These are phyloP conservation scores for Sternarchorhynchus goeldii DNA, from an alignment of 2,797 vertebrate genomes.

Conservation along the genomic window DNA sequence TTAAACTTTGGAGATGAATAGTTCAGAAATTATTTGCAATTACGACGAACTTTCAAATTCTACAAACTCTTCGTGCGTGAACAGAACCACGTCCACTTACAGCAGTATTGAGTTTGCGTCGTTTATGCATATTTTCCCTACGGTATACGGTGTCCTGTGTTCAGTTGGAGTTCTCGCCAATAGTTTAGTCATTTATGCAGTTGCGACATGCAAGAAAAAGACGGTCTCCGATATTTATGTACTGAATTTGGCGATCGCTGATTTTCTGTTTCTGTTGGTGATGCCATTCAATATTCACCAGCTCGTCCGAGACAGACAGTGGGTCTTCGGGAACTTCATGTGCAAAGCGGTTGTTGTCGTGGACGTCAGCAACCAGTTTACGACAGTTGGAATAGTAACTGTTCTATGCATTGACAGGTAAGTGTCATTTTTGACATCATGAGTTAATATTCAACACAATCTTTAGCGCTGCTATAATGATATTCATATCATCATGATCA, in stretches of 20 bases:
- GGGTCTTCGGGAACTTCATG: slow-evolving; percentile 84
- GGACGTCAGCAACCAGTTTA: slow-evolving; percentile 84
- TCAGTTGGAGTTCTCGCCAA: slow-evolving; percentile 78
- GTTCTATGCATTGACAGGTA: slow-evolving; percentile 82
- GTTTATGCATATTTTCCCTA: slow-evolving; percentile 81
- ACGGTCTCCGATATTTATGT: slow-evolving; percentile 84
- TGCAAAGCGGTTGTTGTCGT: slow-evolving; percentile 82
- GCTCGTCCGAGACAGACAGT: slow-evolving; percentile 79
- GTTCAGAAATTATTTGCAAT: slow-evolving; percentile 62
- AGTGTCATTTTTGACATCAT: slow-evolving; percentile 41
- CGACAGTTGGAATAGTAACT: slow-evolving; percentile 81
- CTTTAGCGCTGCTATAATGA: no score
- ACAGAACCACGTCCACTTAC: slow-evolving; percentile 44
- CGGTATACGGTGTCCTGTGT: slow-evolving; percentile 79
- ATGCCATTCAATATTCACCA: slow-evolving; percentile 87
- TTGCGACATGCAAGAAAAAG: slow-evolving; percentile 80
- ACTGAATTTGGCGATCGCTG: slow-evolving; percentile 79
- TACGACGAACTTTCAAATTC: slow-evolving; percentile 61
- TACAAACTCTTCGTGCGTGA: slow-evolving; percentile 60
- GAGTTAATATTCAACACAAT: no score
- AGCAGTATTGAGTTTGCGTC: slow-evolving; percentile 70
- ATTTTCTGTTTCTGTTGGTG: slow-evolving; percentile 80
- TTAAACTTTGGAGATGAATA: slow-evolving; percentile 68
- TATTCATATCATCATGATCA: no score
- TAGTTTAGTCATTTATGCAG: slow-evolving; percentile 79